Evolutionary conservation across 2,888 invertebrate genomes (phyloP), one percentile per base, ranked within the genome.

Genomic region (Hypsopygia costalis): DNA sequence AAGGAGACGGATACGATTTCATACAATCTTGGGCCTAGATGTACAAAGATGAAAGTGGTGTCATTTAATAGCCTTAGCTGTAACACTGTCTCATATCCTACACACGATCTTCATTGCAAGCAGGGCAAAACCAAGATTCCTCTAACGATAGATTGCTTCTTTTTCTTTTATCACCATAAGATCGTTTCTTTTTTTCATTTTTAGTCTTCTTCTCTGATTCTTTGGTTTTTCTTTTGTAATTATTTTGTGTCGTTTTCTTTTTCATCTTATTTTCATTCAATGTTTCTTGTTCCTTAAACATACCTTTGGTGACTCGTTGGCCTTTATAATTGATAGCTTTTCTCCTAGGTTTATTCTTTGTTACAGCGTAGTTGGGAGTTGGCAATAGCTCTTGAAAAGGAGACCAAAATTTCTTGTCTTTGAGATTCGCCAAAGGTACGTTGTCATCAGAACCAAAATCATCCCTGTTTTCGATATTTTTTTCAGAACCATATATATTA

Each of bases 371-470:
- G 29, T 29, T 21, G 3, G 21, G 3, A 21, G 21, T 21, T 21
- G 21, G 21, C 21, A 21, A 21, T 21, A 21, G 21, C 21, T 21
- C 21, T 21, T 21, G 21, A 21, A 21, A 21, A 21, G 29, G 29
- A 29, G 29, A 29, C 29, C 29, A 6, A 29, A 29, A 29, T 8
- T 29, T 29, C n/a, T 29, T 29, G 29, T 29, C 29, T 29, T 29
- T 29, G 29, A 21, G 21, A 6, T 21, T 21, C 21, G 21, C 21
- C 21, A 21, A 40, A 21, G 10, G 34, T 34, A 20, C 34, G 34
- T 34, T 34, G 34, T 34, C 34, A 34, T 34, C 34, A 34, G 34
- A 34, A 34, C 34, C 34, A 34, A 12, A 34, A 34, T 34, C 34
- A 34, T 34, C 34, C 12, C 34, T 34, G 34, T 34, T 20, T 34